Base-by-base conservation (phyloP, 64 coral and sea anemone species). In the Montipora cactus region DNA sequence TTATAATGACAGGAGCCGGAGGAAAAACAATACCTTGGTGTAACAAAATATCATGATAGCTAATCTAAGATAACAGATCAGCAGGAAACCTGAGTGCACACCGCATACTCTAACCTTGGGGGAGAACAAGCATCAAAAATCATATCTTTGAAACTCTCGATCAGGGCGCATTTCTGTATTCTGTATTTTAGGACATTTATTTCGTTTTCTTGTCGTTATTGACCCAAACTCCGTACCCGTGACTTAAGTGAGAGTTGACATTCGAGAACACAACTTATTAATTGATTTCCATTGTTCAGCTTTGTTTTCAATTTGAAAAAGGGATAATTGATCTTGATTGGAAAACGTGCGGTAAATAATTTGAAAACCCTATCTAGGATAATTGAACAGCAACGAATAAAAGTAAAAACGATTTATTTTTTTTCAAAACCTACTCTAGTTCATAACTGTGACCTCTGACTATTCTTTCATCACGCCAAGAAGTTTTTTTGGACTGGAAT, bases 11-110 rank as follows among this genome's bases (percentile, higher is more conserved):
- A 72, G 18, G 16, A 49, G 44, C 10, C 20, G 59, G n/a, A 71
- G 44, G 53, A n/a, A 59, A 82, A 86, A 86, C 82, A 23, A 86
- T 71, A 51, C 44, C 6, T 19, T 21, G 4, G 46, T 86, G 82
- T 51, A 86, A 86, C 66, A 49, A 71, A 13, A 86, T 23, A 72
- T 19, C 67, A 49, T 5, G 46, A 19, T 59, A 44, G 37, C 37
- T 37, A 37, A 37, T 37, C 37, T 37, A 12, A 86, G 11, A 76
- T 45, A 46, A 67, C 46, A 48, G 0, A 12, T 57, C 53, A 57
- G 25, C 25, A 58, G 59, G 44, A 47, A 28, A 2, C 44, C 15
- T 15, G 5, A 2, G 9, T 6, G 25, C 11, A 76, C 20, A 45
- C 58, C 14, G 18, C 25, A 47, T 2, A 44, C 81, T 84, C 59